These are phyloP conservation scores for Vulpes ferrilata DNA, from an alignment of 2,113 vertebrate genomes.

Conservation along the genomic window DNA sequence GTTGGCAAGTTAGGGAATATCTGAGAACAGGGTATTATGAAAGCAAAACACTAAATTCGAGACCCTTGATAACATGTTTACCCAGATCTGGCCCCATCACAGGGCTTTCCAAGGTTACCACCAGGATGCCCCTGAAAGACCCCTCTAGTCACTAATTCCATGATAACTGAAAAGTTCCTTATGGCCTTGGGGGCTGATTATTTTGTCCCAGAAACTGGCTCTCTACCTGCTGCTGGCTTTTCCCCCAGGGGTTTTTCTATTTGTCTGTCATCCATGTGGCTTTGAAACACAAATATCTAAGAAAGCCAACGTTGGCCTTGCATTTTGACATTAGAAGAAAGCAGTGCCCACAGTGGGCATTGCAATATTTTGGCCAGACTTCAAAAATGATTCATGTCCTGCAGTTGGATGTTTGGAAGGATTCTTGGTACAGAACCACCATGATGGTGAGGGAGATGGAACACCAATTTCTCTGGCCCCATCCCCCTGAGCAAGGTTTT, in stretches of 20 bases:
- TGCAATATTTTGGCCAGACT: background rate
- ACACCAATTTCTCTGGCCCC: background rate
- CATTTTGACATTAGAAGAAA: constrained; percentile 12
- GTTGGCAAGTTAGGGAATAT: background rate
- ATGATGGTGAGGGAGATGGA: background rate
- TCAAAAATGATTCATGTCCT: background rate
- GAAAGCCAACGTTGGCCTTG: background rate
- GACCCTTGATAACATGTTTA: background rate
- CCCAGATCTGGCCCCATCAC: background rate
- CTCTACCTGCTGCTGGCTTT: background rate
- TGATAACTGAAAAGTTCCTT: constrained; percentile 17
- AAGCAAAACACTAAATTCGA: background rate
- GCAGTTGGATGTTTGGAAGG: background rate
- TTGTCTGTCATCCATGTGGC: background rate
- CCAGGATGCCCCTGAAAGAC: background rate
- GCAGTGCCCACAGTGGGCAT: background rate
- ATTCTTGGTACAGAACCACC: background rate
- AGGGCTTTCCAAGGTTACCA: background rate
- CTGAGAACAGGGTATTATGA: background rate
- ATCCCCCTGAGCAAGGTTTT: background rate
- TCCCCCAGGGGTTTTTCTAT: background rate
- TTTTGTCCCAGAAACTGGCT: background rate
- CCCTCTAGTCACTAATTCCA: background rate
- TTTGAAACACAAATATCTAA: background rate
- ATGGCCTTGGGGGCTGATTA: background rate